A percentile compares a stretch with the other conserved stretches of the same genome.
phyloP scores from a whole-genome alignment of 2,113 vertebrate species.

The Electrona antarctica region DNA sequence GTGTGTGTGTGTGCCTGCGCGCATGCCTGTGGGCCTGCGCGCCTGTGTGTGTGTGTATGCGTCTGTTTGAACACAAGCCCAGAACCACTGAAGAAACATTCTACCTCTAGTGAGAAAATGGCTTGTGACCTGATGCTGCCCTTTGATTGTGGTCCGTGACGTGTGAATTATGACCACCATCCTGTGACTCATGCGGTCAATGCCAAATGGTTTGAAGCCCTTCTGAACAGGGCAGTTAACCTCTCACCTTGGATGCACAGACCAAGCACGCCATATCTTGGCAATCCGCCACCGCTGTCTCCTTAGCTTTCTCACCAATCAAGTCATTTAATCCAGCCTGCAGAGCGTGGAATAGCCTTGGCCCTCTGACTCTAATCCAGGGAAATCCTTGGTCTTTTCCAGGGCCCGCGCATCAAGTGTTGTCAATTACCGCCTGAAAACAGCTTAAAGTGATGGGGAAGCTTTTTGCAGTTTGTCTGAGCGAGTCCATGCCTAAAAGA shows the following conservation, averaged over 20 bases:
- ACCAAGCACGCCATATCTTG: conserved; percentile 36
- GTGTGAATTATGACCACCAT: conserved; percentile 61
- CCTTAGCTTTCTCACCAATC: conserved; percentile 55
- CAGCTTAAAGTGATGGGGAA: conserved; percentile 48
- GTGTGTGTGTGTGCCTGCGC: too few relatives aligned
- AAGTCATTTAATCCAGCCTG: conserved; percentile 66
- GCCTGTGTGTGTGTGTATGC: neutral
- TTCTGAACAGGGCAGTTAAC: conserved; percentile 58
- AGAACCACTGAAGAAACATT: too few relatives aligned
- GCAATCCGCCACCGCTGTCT: conserved; percentile 43
- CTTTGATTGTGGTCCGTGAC: conserved; percentile 46
- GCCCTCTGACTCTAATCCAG: conserved; percentile 62
- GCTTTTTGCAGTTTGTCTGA: conserved; percentile 37
- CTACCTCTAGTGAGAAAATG: conserved; percentile 43
- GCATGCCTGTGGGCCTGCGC: too few relatives aligned
- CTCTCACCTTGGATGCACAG: conserved; percentile 42
- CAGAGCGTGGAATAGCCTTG: conserved; percentile 53
- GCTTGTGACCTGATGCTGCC: conserved; percentile 31
- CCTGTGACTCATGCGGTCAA: conserved; percentile 56
- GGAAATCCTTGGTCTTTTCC: conserved; percentile 62
- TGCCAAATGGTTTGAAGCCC: conserved; percentile 54
- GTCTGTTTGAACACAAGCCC: neutral
- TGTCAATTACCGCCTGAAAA: conserved; percentile 66
- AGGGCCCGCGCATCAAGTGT: conserved; percentile 57
- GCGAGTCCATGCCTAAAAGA: conserved; percentile 35